Conservation (phyloP, 2,888 invertebrate species). For the Thymelicus sylvestris region DNA sequence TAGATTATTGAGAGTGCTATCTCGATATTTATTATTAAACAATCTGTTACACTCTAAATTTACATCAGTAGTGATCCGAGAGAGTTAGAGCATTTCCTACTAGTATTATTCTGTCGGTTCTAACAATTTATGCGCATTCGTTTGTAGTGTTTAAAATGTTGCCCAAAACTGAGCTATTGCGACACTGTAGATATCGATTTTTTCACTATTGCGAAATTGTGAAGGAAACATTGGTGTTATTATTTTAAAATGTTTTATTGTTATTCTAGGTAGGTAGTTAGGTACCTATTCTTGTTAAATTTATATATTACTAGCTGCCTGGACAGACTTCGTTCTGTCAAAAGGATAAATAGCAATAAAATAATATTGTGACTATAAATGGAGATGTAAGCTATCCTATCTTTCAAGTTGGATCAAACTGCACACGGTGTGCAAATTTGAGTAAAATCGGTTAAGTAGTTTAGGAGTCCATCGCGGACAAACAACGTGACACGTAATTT, state of each 20-base stretch:
- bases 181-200: conserved; percentile 20
- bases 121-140: conserved; percentile 72
- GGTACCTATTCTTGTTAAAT: too few species aligned
- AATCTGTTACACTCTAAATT: conserved; percentile 69
- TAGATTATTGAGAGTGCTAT: conserved; percentile 57
- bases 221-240: background rate
- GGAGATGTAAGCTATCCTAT: too few species aligned
- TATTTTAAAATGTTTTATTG: background rate
- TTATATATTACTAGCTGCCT: too few species aligned
- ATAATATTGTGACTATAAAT: too few species aligned
- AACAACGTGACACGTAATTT: too few species aligned
- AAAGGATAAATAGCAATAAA: too few species aligned
- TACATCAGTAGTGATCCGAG: conserved; percentile 67
- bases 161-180: conserved; percentile 25
- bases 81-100: conserved; percentile 59
- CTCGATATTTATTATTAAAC: conserved; percentile 65
- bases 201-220: conserved; percentile 19
- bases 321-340: too few species aligned
- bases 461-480: too few species aligned
- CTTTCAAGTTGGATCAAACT: too few species aligned
- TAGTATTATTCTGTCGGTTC: conserved; percentile 59
- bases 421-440: too few species aligned
- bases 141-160: conserved; percentile 46
- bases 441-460: too few species aligned
- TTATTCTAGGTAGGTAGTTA: too few species aligned